phyloP scores from a whole-genome alignment of 2,888 invertebrate genomes.

The Meloe dianella region DNA sequence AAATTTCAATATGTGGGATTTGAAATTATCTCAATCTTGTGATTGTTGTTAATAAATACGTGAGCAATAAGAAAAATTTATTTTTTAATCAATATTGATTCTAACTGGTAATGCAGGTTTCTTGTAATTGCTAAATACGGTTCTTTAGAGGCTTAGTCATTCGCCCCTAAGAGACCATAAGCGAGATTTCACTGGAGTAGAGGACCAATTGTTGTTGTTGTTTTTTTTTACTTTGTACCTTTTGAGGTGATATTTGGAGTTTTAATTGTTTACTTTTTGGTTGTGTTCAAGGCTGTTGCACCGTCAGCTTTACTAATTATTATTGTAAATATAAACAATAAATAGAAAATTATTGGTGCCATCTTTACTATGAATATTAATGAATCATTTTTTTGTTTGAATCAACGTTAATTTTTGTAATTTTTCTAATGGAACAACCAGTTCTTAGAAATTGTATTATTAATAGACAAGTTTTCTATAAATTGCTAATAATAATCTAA shows the following conservation, averaged over 20 bases:
- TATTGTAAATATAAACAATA: constrained; percentile 4
- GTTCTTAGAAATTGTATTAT: not conserved
- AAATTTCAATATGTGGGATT: not conserved
- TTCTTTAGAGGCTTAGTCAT: constrained; percentile 26
- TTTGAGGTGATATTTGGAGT: not conserved
- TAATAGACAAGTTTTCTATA: not conserved
- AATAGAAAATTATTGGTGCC: not conserved
- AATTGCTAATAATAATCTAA: not conserved
- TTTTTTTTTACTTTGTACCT: not conserved
- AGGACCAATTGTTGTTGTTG: too few relatives aligned
- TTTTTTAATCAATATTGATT: constrained; percentile 8
- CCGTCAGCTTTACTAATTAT: not conserved
- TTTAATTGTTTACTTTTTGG: not conserved
- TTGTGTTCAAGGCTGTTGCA: constrained; percentile 6
- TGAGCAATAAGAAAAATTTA: not conserved
- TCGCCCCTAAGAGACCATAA: constrained; percentile 16
- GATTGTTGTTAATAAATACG: not conserved
- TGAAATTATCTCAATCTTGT: not conserved
- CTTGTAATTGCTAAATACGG: constrained; percentile 37
- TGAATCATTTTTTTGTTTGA: constrained; percentile 4
- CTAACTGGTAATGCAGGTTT: constrained; percentile 34
- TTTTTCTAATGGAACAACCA: not conserved
- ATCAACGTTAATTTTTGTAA: not conserved
- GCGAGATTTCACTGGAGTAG: not conserved
- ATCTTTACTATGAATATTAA: constrained; percentile 2